Percentiles rank a stretch among this genome's conserved stretches.
These are phyloP conservation scores for Quadroppia sp. DNA, from an alignment of 2,888 invertebrate species.

Conservation along the genomic window DNA sequence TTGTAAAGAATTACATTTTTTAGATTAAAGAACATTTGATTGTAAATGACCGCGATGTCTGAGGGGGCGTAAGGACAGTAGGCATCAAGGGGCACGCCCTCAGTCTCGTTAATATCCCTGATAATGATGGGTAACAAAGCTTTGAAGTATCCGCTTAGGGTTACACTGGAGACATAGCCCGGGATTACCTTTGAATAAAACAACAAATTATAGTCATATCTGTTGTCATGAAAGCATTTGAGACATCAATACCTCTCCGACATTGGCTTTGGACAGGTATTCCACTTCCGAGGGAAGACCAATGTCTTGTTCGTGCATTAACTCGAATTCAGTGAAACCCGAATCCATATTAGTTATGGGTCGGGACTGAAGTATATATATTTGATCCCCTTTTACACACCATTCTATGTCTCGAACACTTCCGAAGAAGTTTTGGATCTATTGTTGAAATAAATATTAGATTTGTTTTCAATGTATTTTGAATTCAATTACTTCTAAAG, in stretches of 20 bases:
- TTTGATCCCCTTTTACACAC: slow-evolving; percentile 62
- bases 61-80: not conserved
- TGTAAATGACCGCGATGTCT: not conserved
- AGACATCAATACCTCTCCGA: slow-evolving; percentile 43
- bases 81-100: not conserved
- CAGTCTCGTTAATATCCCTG: not conserved
- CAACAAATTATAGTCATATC: not conserved
- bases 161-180: not conserved
- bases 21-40: not conserved
- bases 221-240: too few species aligned
- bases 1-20: not conserved
- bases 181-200: not conserved
- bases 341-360: slow-evolving; percentile 68
- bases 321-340: slow-evolving; percentile 69
- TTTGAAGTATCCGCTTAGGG: not conserved
- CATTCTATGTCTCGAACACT: slow-evolving; percentile 72
- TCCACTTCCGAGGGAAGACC: slow-evolving; percentile 42
- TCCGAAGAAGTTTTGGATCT: slow-evolving; percentile 55
- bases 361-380: slow-evolving; percentile 65
- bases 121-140: not conserved
- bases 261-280: slow-evolving; percentile 45
- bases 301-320: slow-evolving; percentile 70
- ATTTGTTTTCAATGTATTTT: slow-evolving; percentile 59
- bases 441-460: slow-evolving; percentile 51
- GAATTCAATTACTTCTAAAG: too few species aligned